A percentile compares a stretch with the other conserved stretches of the same genome.
phyloP scores from a whole-genome alignment of 2,888 invertebrate species.

The Itoplectis maculator region DNA sequence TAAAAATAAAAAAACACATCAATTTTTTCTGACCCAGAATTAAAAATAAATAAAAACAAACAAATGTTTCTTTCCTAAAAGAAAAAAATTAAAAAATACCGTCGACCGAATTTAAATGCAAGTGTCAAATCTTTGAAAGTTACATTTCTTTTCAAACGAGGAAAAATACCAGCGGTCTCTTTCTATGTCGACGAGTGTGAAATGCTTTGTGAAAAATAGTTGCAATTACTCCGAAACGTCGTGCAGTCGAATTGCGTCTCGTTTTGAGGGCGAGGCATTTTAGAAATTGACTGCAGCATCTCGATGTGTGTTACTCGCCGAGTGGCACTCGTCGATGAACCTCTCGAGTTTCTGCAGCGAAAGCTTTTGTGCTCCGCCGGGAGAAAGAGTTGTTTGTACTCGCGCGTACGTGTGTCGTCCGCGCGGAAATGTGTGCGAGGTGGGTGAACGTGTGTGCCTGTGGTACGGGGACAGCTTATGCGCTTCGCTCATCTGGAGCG shows the following conservation, averaged over 20 bases:
- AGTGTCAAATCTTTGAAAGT: too few species aligned
- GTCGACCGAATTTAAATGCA: too few species aligned
- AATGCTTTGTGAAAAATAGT: background rate
- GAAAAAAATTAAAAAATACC: too few species aligned
- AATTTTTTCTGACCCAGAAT: too few species aligned
- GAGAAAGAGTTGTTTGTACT: background rate
- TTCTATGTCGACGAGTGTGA: background rate
- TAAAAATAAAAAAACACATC: background rate
- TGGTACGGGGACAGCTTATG: slow-evolving; percentile 8
- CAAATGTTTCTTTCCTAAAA: too few species aligned
- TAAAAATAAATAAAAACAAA: too few species aligned
- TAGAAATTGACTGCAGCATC: background rate
- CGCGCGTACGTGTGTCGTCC: background rate
- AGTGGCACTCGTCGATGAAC: slow-evolving; percentile 43
- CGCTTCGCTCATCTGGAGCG: slow-evolving; percentile 2
- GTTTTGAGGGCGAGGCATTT: background rate
- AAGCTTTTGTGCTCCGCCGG: slow-evolving; percentile 58
- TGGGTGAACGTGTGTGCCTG: background rate
- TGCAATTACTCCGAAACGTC: background rate
- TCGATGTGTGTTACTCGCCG: slow-evolving; percentile 1
- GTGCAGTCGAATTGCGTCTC: background rate
- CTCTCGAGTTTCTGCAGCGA: slow-evolving; percentile 44
- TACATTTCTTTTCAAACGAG: too few species aligned
- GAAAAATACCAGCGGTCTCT: too few species aligned
- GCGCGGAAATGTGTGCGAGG: too few species aligned